Evolutionary conservation across 64 coral and sea anemone genomes (phyloP), one percentile per base, ranked within the genome.

Genomic region (Actinia equina): DNA sequence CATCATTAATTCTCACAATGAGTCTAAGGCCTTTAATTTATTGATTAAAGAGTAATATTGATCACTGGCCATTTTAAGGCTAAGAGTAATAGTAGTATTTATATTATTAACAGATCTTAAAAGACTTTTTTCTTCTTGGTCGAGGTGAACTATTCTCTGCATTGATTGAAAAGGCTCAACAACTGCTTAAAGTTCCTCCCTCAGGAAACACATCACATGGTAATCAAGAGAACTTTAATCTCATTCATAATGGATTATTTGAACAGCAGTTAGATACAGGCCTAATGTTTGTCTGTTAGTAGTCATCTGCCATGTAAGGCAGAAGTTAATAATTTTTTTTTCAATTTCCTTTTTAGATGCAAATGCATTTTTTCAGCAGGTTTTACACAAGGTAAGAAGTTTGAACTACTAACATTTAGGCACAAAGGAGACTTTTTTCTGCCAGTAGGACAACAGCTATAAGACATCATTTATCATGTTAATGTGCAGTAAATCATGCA

Each of bases 81-180:
- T 87, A 76, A 45, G 16, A 49, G 30, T 37, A 27, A 70, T 7
- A 85, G 87, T 59, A 44, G 58, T 7, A 6, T 53, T 65, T 61
- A 16, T 86, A 52, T 17, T 74, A 54, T 54, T 26, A 37, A 74
- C 82, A 98, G 96, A 92, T 95, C 43, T 79, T 98, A 54, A 99
- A 99, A 84, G 97, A 88, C 7, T 99, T 95, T 71, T 99, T 95
- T 87, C 82, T 99, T 2, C 82, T 99, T 89, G 97, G 97, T 37
- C 86, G 93, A 86, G 97, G 97, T 80, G 97, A 99, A 78, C 56
- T 99, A 11, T 99, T 99, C 77, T 95, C 93, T 61, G 88, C 88
- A 52, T 99, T 99, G 43, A 99, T 93, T 84, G 93, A 99, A 87
- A 78, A 90, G 17, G 91, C 91, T 52, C 92, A 89, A 80, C 83